Conservation (phyloP, 2,113 vertebrate species). For the Clupea harengus region DNA sequence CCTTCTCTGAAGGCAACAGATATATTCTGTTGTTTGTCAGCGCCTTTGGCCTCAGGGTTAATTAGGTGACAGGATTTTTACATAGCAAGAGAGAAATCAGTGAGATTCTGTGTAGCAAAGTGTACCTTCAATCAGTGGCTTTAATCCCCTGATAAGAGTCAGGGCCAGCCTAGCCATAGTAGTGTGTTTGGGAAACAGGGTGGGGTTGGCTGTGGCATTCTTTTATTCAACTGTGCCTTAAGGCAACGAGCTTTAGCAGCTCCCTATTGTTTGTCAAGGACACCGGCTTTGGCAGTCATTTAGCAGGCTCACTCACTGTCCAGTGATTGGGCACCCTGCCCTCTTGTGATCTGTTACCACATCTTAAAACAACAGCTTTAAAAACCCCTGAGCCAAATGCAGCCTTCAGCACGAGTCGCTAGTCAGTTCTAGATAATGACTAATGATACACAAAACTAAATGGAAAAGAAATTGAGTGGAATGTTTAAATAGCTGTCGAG, state of each 20-base stretch:
- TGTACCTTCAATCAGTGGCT: neutral
- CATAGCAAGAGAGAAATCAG: neutral
- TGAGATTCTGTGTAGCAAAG: neutral
- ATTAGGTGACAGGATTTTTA: neutral
- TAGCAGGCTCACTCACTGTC: neutral
- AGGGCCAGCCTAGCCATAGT: neutral
- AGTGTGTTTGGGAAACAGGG: neutral
- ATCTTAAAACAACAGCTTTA: neutral
- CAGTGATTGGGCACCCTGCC: slow-evolving; percentile 6
- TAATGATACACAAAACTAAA: neutral
- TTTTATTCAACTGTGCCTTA: neutral
- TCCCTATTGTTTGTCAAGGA: neutral
- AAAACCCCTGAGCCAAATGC: neutral
- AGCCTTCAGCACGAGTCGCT: too few relatives aligned
- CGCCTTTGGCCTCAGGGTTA: neutral
- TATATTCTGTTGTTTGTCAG: neutral
- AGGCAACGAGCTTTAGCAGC: neutral
- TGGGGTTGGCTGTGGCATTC: neutral
- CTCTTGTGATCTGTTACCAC: neutral
- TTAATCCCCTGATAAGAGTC: neutral
- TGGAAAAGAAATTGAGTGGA: neutral
- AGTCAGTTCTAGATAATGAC: too few relatives aligned
- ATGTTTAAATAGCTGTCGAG: too few relatives aligned
- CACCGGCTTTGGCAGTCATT: neutral
- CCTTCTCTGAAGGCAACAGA: neutral